phyloP scores from a whole-genome alignment of 2,888 invertebrate genomes.

The Macrophya annulata region DNA sequence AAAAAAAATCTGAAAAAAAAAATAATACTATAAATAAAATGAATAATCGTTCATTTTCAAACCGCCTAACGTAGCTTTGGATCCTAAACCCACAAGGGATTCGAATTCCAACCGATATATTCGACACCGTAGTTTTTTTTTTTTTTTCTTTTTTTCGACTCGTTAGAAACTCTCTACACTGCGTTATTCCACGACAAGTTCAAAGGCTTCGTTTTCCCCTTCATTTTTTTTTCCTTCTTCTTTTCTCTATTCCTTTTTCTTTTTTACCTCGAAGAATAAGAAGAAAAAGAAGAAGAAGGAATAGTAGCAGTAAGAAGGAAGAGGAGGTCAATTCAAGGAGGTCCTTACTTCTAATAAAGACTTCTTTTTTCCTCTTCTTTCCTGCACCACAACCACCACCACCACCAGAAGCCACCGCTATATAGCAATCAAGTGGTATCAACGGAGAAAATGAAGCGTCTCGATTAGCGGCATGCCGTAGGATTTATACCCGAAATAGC shows the following conservation, averaged over 20 bases:
- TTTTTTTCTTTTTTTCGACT: not conserved
- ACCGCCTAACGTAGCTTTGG: not conserved
- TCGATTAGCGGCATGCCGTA: not conserved
- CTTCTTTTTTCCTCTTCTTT: constrained; percentile 9
- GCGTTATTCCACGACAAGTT: constrained; percentile 18
- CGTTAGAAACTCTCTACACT: not conserved
- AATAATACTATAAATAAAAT: not conserved
- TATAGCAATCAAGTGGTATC: constrained; percentile 35
- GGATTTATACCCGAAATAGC: not conserved
- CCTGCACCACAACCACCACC: not conserved
- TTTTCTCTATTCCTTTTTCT: not conserved
- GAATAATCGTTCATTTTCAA: not conserved
- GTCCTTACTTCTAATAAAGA: constrained; percentile 6
- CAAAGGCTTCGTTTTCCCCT: not conserved
- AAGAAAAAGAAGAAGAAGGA: too few relatives aligned
- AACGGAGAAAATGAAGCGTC: constrained; percentile 30
- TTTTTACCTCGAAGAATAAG: not conserved
- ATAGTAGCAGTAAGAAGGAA: not conserved
- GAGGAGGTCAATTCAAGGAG: not conserved
- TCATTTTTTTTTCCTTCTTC: not conserved
- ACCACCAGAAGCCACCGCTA: too few relatives aligned
- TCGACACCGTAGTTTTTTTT: not conserved
- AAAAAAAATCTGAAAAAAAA: not conserved
- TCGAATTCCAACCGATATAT: not conserved
- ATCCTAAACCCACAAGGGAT: not conserved